Percentiles rank a stretch among this genome's conserved stretches.
phyloP scores from a whole-genome alignment of 92 coral and sea anemone species.

The Phymanthus crucifer region DNA sequence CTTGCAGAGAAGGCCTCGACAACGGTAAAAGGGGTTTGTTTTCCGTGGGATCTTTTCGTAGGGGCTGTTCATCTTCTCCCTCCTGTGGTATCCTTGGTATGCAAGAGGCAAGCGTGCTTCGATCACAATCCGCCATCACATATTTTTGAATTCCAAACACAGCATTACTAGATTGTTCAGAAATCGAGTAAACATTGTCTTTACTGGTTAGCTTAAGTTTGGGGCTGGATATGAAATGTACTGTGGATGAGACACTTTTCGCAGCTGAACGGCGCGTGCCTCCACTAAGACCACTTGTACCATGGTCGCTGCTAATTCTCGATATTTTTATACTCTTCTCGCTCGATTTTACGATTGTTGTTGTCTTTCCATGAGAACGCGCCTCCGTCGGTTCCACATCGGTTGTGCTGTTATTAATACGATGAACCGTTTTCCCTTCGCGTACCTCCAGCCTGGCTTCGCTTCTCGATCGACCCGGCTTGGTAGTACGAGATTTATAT shows the following conservation, averaged over 20 bases:
- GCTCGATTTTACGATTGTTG: conserved; percentile 61
- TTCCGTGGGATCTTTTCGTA: conserved; percentile 67
- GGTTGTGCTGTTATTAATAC: conserved; percentile 55
- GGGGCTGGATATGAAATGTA: conserved; percentile 42
- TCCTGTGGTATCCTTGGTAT: conserved; percentile 86
- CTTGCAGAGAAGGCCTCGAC: conserved; percentile 41
- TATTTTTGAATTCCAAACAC: conserved; percentile 33
- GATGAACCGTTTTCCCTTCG: conserved; percentile 55
- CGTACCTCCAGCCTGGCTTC: conserved; percentile 64
- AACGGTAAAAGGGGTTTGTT: conserved; percentile 61
- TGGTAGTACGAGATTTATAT: conserved; percentile 49
- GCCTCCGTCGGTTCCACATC: conserved; percentile 91
- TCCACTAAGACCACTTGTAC: conserved; percentile 39
- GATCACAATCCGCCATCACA: conserved; percentile 61
- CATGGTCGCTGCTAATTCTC: conserved; percentile 66
- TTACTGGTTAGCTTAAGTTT: conserved; percentile 15
- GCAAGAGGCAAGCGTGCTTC: conserved; percentile 65
- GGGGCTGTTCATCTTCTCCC: conserved; percentile 69
- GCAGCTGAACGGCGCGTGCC: conserved; percentile 16
- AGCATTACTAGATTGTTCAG: conserved; percentile 22
- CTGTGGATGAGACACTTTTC: conserved; percentile 43
- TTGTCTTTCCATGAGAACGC: conserved; percentile 53
- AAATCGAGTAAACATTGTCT: conserved; percentile 20
- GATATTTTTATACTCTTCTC: conserved; percentile 64
- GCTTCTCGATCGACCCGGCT: conserved; percentile 58